Base-by-base conservation (phyloP, 2,888 invertebrate species). In the Caenorhabditis sinica region DNA sequence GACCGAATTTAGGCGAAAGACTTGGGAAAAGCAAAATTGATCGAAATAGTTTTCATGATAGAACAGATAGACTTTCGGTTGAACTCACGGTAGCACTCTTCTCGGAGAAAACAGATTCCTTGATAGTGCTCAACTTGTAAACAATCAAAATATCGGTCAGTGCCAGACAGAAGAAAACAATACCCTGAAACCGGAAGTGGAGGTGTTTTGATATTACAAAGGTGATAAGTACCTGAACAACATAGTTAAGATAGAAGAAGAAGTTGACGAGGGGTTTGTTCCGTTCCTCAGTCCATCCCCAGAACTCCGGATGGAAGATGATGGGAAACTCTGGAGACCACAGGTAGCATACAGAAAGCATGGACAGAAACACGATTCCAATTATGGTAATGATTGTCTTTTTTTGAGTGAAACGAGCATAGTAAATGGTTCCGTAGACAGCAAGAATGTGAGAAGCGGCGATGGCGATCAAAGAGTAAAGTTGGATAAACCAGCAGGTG, bases 201-300 rank as follows among this genome's bases (percentile, higher is more conserved):
- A 28, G 15, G 25, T 56, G 25, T 56, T 56, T 56, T 28, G 15
- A 33, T 15, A 11, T 53, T 43, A n/a, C 30, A 6, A 40, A 13
- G 6, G 2, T 36, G 40, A 33, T 25, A 17, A 33, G 45, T 63
- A 83, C 83, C 80, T 84, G 84, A 9, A 84, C 71, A 25, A 84
- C 80, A 60, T 84, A 84, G 43, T 84, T 84, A 13, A 80, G 63
- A 45, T 80, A 80, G 30, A 84, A 84, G 69, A 84, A 84, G 25
- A 84, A 84, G 25, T 80, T 30, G 20, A 80, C 80, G 0, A 76
- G 49, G 1, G 72, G 58, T 23, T 69, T 61, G 40, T 65, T 56
- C 6, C 85, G 68, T 36, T 73, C 74, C 60, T 85, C 85, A n/a
- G 77, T 25, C 85, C 85, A 85, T 15, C 82, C 85, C 85, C 85